Evolutionary conservation across 2,888 invertebrate genomes (phyloP).

Genomic region (Macropis europaea): DNA sequence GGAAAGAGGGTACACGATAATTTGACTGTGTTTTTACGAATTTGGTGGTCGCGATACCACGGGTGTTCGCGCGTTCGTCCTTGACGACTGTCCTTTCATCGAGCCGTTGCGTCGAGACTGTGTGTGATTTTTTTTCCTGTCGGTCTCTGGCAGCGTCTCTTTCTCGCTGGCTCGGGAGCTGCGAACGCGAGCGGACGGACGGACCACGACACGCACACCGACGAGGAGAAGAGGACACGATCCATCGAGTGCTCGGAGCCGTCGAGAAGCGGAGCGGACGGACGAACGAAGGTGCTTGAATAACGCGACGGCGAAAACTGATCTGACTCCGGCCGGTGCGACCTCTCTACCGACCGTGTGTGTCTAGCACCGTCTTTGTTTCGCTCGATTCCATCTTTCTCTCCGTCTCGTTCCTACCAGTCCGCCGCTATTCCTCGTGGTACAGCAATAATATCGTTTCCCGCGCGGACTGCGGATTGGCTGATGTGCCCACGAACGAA

Average conservation of each 20-base stretch:
- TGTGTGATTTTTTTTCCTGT: constrained; percentile 28
- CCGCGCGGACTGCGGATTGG: constrained; percentile 75
- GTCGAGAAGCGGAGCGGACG: neutral
- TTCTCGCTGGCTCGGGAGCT: constrained; percentile 8
- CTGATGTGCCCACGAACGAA: constrained; percentile 50
- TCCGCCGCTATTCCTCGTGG: constrained; percentile 68
- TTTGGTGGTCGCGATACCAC: constrained; percentile 9
- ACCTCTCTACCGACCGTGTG: constrained; percentile 23
- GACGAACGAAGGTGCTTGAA: constrained; percentile 1
- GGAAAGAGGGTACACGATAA: neutral
- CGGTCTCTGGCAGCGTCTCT: constrained; percentile 8
- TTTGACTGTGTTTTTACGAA: constrained; percentile 2
- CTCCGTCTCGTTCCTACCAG: constrained; percentile 23
- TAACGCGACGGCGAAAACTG: constrained; percentile 39
- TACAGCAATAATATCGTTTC: constrained; percentile 76
- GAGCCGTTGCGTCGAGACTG: constrained; percentile 21
- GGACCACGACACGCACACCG: neutral
- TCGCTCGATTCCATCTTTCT: constrained; percentile 34
- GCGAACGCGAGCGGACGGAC: neutral
- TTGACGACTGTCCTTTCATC: constrained; percentile 34
- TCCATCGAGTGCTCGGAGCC: neutral
- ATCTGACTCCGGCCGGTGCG: constrained; percentile 21
- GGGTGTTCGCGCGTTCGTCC: constrained; percentile 21
- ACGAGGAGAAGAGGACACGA: neutral
- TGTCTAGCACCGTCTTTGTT: constrained; percentile 32